Evolutionary conservation across 2,797 vertebrate species (phyloP).

Genomic region (Distichodus sexfasciatus): DNA sequence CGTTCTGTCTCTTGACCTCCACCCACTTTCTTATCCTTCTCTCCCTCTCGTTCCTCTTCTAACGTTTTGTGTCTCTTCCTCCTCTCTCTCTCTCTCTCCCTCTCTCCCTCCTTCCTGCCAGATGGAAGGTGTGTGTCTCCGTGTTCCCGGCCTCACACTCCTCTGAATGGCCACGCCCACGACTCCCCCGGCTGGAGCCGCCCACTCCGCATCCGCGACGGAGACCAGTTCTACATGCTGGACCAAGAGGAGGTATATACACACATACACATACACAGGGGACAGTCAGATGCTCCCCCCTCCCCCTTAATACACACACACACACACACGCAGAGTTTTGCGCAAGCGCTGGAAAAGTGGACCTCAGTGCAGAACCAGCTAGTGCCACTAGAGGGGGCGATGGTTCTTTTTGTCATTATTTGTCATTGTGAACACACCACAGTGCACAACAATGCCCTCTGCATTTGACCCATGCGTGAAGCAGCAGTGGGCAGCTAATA

Average conservation of each 20-base stretch:
- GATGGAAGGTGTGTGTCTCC: slow-evolving; percentile 58
- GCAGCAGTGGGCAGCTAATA: too few species aligned
- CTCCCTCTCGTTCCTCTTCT: background rate
- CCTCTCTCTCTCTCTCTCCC: background rate
- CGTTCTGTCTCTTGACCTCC: background rate
- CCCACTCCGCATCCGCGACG: slow-evolving; percentile 49
- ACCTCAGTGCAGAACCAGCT: too few species aligned
- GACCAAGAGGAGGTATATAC: slow-evolving; percentile 52
- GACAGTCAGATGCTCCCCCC: too few species aligned
- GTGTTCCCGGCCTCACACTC: slow-evolving; percentile 55
- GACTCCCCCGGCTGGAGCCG: slow-evolving; percentile 55
- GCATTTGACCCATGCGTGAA: too few species aligned
- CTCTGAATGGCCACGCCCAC: slow-evolving; percentile 54
- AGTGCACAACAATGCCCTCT: too few species aligned
- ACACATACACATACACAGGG: slow-evolving; percentile 5
- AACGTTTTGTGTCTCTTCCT: background rate
- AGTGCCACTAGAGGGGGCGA: slow-evolving; percentile 40
- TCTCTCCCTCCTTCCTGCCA: background rate
- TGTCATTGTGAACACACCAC: too few species aligned
- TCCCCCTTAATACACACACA: too few species aligned
- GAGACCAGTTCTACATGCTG: slow-evolving; percentile 55
- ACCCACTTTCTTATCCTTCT: background rate
- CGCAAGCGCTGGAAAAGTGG: too few species aligned
- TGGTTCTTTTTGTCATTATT: too few species aligned
- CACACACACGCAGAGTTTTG: background rate